These are phyloP conservation scores for Zoanthus solanderi DNA, from an alignment of 92 coral and sea anemone genomes.

Conservation along the genomic window DNA sequence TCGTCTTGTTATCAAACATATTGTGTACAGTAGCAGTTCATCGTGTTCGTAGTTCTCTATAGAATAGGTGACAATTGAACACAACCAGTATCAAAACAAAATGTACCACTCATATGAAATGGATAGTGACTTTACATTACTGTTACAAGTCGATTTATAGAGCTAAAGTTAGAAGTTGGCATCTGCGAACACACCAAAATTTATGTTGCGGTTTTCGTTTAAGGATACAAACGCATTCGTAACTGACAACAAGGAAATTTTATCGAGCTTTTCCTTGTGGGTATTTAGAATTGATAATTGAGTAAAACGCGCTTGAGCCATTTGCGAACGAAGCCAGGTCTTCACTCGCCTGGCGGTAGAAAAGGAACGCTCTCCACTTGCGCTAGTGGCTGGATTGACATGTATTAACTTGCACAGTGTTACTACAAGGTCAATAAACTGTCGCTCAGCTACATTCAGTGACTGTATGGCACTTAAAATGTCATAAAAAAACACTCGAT, in stretches of 20 bases:
- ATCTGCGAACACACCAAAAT: neutral
- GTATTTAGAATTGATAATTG: neutral
- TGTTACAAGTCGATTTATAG: neutral
- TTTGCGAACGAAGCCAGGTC: neutral
- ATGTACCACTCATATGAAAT: neutral
- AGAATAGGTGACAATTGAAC: conserved; percentile 2
- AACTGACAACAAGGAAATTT: neutral
- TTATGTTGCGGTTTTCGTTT: neutral
- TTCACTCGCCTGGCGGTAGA: neutral
- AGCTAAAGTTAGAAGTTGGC: neutral
- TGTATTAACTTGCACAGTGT: neutral
- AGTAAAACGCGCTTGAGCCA: neutral
- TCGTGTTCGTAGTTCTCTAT: neutral
- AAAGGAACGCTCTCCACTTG: neutral
- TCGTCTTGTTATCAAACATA: conserved; percentile 3
- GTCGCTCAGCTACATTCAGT: too few species aligned
- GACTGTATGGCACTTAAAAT: too few species aligned
- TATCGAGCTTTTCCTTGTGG: neutral
- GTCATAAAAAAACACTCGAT: too few species aligned
- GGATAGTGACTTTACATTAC: neutral
- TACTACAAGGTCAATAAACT: too few species aligned
- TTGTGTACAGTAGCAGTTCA: conserved; percentile 8
- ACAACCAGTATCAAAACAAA: conserved; percentile 1
- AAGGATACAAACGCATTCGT: neutral
- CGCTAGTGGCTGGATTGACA: neutral